These are phyloP conservation scores for Rhorus exstirpatorius DNA, from an alignment of 2,888 invertebrate genomes.

Conservation along the genomic window DNA sequence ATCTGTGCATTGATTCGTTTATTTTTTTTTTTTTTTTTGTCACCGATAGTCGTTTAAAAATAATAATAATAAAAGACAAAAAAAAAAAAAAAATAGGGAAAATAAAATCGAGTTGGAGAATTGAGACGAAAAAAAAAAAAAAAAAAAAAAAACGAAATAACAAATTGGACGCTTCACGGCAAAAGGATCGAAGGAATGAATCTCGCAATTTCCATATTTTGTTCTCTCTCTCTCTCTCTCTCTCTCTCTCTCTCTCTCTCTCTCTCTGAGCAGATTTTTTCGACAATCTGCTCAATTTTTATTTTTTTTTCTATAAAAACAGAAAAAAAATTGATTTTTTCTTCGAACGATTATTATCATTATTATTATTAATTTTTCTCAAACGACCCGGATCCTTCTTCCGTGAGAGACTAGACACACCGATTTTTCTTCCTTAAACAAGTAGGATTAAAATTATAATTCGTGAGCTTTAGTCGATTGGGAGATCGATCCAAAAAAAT, in stretches of 20 bases:
- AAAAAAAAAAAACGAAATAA: slow-evolving; percentile 31
- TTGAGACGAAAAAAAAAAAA: slow-evolving; percentile 15
- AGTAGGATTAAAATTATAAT: too few species aligned
- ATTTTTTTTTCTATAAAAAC: slow-evolving; percentile 25
- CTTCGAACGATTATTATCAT: background rate
- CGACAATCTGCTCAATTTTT: background rate
- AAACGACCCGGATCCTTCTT: too few species aligned
- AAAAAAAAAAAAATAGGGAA: slow-evolving; percentile 15
- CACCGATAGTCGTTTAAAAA: slow-evolving; percentile 68
- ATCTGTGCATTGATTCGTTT: slow-evolving; percentile 80
- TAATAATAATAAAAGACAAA: slow-evolving; percentile 20
- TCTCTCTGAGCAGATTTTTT: background rate
- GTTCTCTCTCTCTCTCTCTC: too few species aligned
- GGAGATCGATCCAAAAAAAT: too few species aligned
- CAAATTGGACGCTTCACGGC: slow-evolving; percentile 74
- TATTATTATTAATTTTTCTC: slow-evolving; percentile 3
- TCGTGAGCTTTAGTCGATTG: too few species aligned
- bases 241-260: too few species aligned
- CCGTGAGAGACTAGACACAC: too few species aligned
- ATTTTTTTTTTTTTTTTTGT: slow-evolving; percentile 74
- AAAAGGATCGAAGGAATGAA: slow-evolving; percentile 59
- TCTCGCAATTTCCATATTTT: slow-evolving; percentile 24
- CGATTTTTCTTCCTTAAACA: too few species aligned
- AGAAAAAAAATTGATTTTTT: slow-evolving; percentile 20
- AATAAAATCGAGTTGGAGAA: slow-evolving; percentile 18